Base-by-base conservation (phyloP, 2,113 vertebrate species). In the Microtus montanus region DNA sequence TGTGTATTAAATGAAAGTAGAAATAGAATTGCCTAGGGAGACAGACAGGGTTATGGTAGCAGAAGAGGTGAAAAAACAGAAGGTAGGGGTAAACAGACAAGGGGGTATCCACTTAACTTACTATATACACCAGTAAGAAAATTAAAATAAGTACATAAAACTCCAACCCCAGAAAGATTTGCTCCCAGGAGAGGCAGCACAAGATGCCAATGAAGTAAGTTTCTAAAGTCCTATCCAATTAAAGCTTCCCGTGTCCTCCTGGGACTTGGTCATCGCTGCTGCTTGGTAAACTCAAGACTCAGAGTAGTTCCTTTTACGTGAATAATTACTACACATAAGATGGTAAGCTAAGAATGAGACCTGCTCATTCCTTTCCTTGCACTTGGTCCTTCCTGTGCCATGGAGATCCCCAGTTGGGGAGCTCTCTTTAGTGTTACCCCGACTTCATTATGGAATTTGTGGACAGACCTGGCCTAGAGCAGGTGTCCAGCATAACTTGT, bases 311-410 rank as follows among this genome's bases (percentile, higher is more conserved):
- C 47, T 68, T 91, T 70, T 38, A 28, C 30, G 9, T 64, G 41
- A 83, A 90, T 92, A 68, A 47, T 94, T 94, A 52, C 49, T 86
- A 74, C 66, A 41, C 64, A 85, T 68, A 47, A 74, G 49, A 41
- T 49, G 33, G 30, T 35, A 89, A 52, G 58, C 4, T 15, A 88
- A 30, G 14, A 30, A 63, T n/a, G 26, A 20, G 20, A 1, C 14
- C 61, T 82, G 58, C 49, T 19, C 64, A 77, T 83, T 80, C 54
- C 28, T 41, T 8, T 84, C 30, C 28, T 70, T 90, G 17, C 7
- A 7, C 82, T 88, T 93, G 11, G 19, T 66, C 24, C 15, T 74
- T 28, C 5, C 11, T 52, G 38, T 54, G 5, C 78, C 71, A 54
- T 49, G 5, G 66, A 94, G 93, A 93, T 47, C 22, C 61, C 90